Conservation (phyloP, 2,888 invertebrate genomes). For the Oscheius onirici region DNA sequence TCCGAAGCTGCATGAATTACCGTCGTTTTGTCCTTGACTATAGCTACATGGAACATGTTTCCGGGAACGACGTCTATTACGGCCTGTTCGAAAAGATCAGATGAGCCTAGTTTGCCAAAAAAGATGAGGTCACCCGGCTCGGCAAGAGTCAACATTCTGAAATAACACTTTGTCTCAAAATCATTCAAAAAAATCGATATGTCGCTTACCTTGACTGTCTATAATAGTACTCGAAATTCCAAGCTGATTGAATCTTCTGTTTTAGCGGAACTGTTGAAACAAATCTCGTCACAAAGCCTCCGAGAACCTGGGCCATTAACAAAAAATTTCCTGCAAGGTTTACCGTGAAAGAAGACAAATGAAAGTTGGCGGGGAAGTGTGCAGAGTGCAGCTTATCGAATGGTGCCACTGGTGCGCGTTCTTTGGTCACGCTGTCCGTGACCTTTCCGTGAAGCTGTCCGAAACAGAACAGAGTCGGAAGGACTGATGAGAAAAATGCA, state of each 20-base stretch:
- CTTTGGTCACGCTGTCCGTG: too few relatives aligned
- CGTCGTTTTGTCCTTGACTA: conserved; percentile 28
- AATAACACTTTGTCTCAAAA: background rate
- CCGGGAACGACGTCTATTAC: conserved; percentile 5
- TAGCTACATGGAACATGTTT: conserved; percentile 39
- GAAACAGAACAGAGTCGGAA: too few relatives aligned
- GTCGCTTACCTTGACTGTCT: background rate
- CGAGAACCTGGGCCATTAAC: background rate
- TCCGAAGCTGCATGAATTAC: conserved; percentile 39
- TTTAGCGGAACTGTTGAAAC: background rate
- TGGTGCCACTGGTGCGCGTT: too few relatives aligned
- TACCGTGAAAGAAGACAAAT: too few relatives aligned
- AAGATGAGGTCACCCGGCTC: conserved; percentile 42
- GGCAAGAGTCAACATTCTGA: conserved; percentile 13
- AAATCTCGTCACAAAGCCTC: background rate
- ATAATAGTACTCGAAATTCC: conserved; percentile 18
- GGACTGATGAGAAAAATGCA: too few relatives aligned
- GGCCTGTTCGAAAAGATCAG: conserved; percentile 17
- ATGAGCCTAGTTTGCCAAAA: conserved; percentile 27
- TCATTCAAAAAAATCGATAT: background rate
- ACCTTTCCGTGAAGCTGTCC: too few relatives aligned
- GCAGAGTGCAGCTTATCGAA: too few relatives aligned
- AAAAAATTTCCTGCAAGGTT: too few relatives aligned
- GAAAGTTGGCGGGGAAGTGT: too few relatives aligned
- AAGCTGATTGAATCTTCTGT: background rate